These are phyloP conservation scores for Notothenia rossii DNA, from an alignment of 2,113 vertebrate genomes.

Conservation along the genomic window DNA sequence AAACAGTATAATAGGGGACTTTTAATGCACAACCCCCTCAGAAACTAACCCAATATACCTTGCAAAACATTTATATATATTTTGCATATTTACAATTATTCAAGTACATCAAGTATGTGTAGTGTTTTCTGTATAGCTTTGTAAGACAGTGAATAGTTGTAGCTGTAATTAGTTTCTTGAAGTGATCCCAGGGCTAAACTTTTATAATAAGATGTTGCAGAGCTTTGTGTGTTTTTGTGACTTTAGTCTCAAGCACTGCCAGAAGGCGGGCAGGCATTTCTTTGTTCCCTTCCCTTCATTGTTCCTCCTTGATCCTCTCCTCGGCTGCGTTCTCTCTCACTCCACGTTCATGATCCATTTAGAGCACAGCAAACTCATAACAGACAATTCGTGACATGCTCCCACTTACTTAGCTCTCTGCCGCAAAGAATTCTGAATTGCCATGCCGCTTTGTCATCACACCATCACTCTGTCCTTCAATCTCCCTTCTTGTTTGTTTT, in stretches of 20 bases:
- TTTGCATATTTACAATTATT: not conserved
- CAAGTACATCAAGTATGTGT: not conserved
- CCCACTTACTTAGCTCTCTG: slow-evolving; percentile 41
- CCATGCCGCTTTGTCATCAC: slow-evolving; percentile 53
- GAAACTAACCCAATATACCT: not conserved
- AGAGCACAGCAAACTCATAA: slow-evolving; percentile 57
- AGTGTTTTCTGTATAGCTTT: not conserved
- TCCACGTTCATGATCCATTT: slow-evolving; percentile 45
- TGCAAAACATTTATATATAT: not conserved
- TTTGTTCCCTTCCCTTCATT: slow-evolving; percentile 34
- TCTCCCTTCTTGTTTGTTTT: slow-evolving; percentile 52
- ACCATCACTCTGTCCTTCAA: slow-evolving; percentile 49
- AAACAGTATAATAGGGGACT: no score
- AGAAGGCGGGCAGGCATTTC: slow-evolving; percentile 34
- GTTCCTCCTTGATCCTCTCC: slow-evolving; percentile 68
- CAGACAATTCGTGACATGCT: slow-evolving; percentile 65
- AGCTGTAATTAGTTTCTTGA: slow-evolving; percentile 1
- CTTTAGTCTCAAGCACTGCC: slow-evolving; percentile 23
- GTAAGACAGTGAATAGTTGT: not conserved
- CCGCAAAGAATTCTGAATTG: slow-evolving; percentile 50
- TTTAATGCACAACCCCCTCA: not conserved
- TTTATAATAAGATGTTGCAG: slow-evolving; percentile 5
- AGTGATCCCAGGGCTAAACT: slow-evolving; percentile 12
- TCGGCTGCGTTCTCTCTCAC: slow-evolving; percentile 18
- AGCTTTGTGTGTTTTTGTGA: slow-evolving; percentile 21